Conservation (phyloP, 2,113 vertebrate species). For the Scomber scombrus region DNA sequence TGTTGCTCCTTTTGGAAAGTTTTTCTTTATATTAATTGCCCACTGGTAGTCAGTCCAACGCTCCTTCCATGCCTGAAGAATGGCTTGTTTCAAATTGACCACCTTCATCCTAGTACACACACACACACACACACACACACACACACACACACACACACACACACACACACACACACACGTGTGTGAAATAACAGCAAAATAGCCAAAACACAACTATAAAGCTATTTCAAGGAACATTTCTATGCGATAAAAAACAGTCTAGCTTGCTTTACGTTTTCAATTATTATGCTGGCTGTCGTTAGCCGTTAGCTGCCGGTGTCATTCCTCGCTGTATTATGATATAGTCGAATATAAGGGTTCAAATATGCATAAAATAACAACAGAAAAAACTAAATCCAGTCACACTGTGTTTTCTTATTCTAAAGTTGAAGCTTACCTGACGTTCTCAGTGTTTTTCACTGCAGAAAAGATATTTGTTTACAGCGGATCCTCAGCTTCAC, state of each 20-base stretch:
- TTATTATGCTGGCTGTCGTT: neutral
- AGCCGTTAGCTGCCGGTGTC: slow-evolving; percentile 33
- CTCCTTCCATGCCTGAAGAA: slow-evolving; percentile 98
- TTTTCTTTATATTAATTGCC: slow-evolving; percentile 97
- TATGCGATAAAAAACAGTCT: neutral
- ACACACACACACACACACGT: neutral
- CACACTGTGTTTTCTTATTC: too few relatives aligned
- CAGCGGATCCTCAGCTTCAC: neutral
- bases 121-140: neutral
- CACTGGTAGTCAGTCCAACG: slow-evolving; percentile 98
- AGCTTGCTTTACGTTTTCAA: neutral
- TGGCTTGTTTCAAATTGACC: slow-evolving; percentile 97
- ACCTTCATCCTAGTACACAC: slow-evolving; percentile 89
- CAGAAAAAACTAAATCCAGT: neutral
- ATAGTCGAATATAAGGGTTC: neutral
- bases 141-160: neutral
- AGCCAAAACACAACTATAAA: neutral
- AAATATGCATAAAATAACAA: neutral
- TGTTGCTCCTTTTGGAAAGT: slow-evolving; percentile 95
- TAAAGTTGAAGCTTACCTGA: slow-evolving; percentile 36
- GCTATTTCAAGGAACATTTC: neutral
- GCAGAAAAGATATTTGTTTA: slow-evolving; percentile 13
- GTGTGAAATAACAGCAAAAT: neutral
- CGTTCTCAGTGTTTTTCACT: neutral
- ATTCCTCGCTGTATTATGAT: neutral